phyloP scores from a whole-genome alignment of 1,140 invertebrate species.

The Bathynomus jamesi region DNA sequence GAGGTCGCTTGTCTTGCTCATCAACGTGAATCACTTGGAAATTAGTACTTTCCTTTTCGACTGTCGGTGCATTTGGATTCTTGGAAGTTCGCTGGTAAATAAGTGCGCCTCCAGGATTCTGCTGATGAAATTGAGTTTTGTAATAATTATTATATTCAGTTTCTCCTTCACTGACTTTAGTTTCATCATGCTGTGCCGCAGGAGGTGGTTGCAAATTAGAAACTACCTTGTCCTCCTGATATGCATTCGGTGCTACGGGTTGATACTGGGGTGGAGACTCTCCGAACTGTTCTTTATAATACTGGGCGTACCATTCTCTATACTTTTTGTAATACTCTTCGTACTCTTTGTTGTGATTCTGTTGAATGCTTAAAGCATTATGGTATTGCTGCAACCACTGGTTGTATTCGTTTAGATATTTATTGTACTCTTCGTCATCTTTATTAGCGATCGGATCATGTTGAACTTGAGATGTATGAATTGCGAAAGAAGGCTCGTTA shows the following conservation, averaged over 20 bases:
- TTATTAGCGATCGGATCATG: neutral
- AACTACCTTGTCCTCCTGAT: neutral
- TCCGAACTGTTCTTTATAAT: neutral
- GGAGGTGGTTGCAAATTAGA: neutral
- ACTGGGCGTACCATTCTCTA: neutral
- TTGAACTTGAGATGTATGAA: neutral
- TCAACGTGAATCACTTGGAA: neutral
- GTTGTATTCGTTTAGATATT: neutral
- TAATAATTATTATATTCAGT: too few species aligned
- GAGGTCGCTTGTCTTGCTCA: neutral
- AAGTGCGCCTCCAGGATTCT: neutral
- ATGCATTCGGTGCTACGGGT: neutral
- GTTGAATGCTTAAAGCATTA: too few species aligned
- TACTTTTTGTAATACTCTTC: neutral
- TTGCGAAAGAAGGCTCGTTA: neutral
- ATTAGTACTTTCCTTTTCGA: neutral
- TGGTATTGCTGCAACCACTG: neutral
- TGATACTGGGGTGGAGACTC: neutral
- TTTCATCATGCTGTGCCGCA: too few species aligned
- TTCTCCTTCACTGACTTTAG: too few species aligned
- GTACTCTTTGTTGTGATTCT: neutral
- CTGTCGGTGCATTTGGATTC: neutral
- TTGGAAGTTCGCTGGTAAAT: neutral
- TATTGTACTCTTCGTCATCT: neutral
- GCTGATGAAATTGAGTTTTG: neutral